These are phyloP conservation scores for Sepiola atlantica DNA, from an alignment of 2,888 invertebrate species.

Conservation along the genomic window DNA sequence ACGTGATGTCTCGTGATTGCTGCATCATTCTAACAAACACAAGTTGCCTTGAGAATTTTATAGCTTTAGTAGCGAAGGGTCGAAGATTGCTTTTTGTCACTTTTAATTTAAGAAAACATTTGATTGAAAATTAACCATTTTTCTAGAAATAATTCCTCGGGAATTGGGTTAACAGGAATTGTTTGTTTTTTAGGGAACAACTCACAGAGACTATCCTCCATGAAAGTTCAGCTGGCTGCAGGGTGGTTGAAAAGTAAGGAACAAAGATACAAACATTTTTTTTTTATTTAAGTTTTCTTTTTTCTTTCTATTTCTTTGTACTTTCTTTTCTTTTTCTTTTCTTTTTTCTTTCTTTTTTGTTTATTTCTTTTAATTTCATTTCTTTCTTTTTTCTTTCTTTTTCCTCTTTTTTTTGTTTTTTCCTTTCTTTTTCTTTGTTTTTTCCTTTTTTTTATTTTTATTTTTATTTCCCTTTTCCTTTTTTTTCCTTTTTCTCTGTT, in stretches of 20 bases:
- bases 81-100: too few relatives aligned
- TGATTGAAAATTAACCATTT: too few relatives aligned
- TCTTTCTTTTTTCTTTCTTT: background rate
- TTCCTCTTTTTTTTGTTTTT: background rate
- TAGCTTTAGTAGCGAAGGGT: too few relatives aligned
- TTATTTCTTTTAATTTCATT: background rate
- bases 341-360: too few relatives aligned
- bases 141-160: too few relatives aligned
- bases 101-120: too few relatives aligned
- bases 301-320: background rate
- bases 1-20: too few relatives aligned
- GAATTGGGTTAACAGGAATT: background rate
- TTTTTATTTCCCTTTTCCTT: background rate
- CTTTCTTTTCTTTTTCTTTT: background rate
- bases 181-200: constrained; percentile 74
- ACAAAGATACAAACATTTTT: too few relatives aligned
- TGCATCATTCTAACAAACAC: too few relatives aligned
- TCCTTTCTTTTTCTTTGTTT: background rate
- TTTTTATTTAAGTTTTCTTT: background rate
- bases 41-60: too few relatives aligned
- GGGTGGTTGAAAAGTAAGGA: constrained; percentile 76
- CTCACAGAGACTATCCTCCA: constrained; percentile 74
- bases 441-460: background rate
- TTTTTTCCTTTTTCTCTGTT: background rate
- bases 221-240: constrained; percentile 74